Percentiles rank a stretch among this genome's conserved stretches.
Conservation (phyloP, 2,888 invertebrate species). For the Drosophila fungiperda region DNA sequence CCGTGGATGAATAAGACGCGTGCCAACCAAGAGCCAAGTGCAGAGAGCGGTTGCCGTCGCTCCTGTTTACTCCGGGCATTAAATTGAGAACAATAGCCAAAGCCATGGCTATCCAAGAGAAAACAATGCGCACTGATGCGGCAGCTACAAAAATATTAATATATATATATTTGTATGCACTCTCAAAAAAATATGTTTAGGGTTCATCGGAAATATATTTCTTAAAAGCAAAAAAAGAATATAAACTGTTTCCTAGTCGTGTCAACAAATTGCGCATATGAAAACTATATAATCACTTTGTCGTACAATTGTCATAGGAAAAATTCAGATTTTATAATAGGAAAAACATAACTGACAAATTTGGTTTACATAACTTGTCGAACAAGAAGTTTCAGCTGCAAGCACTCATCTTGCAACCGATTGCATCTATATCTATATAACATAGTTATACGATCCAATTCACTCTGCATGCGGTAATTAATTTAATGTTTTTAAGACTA, state of each 20-base stretch:
- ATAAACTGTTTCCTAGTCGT: no score
- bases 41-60: constrained; percentile 27
- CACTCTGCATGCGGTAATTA: background rate
- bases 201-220: background rate
- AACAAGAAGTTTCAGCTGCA: background rate
- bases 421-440: background rate
- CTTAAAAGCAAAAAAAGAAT: background rate
- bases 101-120: constrained; percentile 27
- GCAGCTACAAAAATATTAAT: background rate
- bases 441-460: background rate
- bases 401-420: background rate
- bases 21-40: constrained; percentile 50
- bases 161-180: background rate
- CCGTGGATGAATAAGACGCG: constrained; percentile 76
- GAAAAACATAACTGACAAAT: background rate
- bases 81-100: constrained; percentile 63
- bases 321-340: background rate
- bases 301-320: background rate
- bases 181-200: background rate
- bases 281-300: background rate
- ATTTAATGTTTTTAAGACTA: background rate
- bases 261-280: no score
- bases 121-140: constrained; percentile 48
- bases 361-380: background rate
- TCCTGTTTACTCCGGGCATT: constrained; percentile 63